Evolutionary conservation across 2,797 vertebrate genomes (phyloP).

Genomic region (Diceros bicornis): DNA sequence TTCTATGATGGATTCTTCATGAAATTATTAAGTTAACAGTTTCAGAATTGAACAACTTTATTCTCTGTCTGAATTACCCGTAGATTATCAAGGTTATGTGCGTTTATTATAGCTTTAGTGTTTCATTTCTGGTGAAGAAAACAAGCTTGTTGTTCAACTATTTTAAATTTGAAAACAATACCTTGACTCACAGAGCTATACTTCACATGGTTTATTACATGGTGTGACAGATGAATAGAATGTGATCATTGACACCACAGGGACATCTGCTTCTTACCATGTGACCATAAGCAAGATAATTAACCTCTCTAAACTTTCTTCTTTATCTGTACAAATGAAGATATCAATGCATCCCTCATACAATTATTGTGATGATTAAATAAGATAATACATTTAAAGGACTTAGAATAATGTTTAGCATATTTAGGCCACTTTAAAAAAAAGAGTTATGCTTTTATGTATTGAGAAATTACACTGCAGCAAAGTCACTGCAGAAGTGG

Average conservation of each 20-base stretch:
- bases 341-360: background rate
- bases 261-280: background rate
- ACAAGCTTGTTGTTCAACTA: background rate
- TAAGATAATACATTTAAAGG: background rate
- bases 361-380: background rate
- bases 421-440: background rate
- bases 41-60: background rate
- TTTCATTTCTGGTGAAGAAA: background rate
- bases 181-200: background rate
- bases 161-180: background rate
- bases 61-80: background rate
- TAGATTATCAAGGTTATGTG: background rate
- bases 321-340: background rate
- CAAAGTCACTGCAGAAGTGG: background rate
- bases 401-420: too few species aligned
- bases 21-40: background rate
- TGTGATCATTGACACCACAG: background rate
- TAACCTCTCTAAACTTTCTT: background rate
- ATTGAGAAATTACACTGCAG: background rate
- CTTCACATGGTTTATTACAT: background rate
- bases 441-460: background rate
- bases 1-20: background rate
- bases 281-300: background rate
- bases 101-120: background rate
- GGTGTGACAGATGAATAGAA: background rate